A percentile compares a stretch with the other conserved stretches of the same genome.
phyloP scores from a whole-genome alignment of 2,797 vertebrate genomes.

The Erithacus rubecula region DNA sequence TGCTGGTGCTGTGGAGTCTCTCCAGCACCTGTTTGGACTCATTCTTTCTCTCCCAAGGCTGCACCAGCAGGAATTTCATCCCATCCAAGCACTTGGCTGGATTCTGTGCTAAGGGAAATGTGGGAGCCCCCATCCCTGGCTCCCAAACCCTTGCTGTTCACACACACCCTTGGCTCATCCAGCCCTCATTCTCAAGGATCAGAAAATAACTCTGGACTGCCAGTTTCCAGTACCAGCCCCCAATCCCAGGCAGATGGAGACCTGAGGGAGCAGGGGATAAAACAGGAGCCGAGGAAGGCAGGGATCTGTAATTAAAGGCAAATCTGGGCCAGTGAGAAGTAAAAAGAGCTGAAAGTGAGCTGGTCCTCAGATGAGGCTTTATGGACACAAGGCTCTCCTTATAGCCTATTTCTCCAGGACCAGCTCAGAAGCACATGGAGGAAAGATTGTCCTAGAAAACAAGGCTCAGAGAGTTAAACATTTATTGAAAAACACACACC shows the following conservation, averaged over 20 bases:
- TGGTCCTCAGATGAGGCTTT: not conserved
- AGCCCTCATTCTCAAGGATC: not conserved
- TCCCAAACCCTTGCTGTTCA: not conserved
- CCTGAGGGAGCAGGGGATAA: not conserved
- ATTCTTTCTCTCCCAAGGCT: not conserved
- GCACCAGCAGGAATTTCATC: not conserved
- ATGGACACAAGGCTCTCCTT: not conserved
- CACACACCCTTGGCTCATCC: not conserved
- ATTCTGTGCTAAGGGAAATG: fast-evolving
- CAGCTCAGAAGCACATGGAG: not conserved
- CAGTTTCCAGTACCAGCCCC: not conserved
- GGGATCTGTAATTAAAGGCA: not conserved
- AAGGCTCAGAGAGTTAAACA: not conserved
- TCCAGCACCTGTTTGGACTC: not conserved
- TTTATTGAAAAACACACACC: constrained; percentile 6
- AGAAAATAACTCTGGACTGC: not conserved
- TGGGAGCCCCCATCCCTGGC: not conserved
- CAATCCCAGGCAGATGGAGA: not conserved
- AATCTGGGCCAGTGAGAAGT: not conserved
- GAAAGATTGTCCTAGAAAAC: not conserved
- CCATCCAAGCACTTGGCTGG: fast-evolving
- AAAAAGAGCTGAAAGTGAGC: not conserved
- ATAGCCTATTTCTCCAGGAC: not conserved
- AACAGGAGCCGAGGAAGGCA: not conserved
- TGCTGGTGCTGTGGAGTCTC: not conserved